Base-by-base conservation (phyloP, 1,140 invertebrate genomes). In the Formica selysi region DNA sequence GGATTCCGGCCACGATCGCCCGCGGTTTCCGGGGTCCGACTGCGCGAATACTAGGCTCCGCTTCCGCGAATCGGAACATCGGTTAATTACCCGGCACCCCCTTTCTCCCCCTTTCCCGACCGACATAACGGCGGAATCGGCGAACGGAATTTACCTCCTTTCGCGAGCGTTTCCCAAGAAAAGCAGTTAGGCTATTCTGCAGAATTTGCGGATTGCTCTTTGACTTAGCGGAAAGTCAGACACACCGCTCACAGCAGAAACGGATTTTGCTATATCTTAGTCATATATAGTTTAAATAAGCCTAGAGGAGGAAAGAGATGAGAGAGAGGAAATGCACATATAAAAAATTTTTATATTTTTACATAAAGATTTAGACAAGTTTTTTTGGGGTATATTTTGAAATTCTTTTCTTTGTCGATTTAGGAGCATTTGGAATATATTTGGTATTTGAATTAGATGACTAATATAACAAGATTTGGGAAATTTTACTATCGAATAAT, bases 1-100 rank as follows among this genome's bases (percentile, higher is more conserved):
- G 90, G 90, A 92, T 92, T 90, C 89, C 85, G 87, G 86, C 91
- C 89, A 90, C 85, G 91, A 87, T 89, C 90, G 88, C 76, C 80
- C 62, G 88, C 86, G 86, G 89, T 91, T 92, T 92, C 90, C 91
- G 91, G 89, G 88, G 86, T 88, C 68, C 83, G 89, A 89, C 89
- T 89, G 81, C 68, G 86, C 89, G 86, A 87, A 81, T 90, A 87
- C 81, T 79, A 87, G 88, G 61, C 88, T 90, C 71, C 65, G 86
- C 86, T 90, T 90, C 89, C 86, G 78, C 89, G 89, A 90, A 88
- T 86, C 89, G 76, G 83, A 81, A 85, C 90, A 90, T 90, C 89
- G 70, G 83, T 90, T 90, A 90, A 90, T 90, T 90, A 90, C 80
- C 80, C 68, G 78, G 73, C 65, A 32, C 26, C 41, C 41, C 19